Evolutionary conservation across 30 jellyfish, hydroid and myxozoan species (phyloP).

Genomic region (Nemopilema nomurai): DNA sequence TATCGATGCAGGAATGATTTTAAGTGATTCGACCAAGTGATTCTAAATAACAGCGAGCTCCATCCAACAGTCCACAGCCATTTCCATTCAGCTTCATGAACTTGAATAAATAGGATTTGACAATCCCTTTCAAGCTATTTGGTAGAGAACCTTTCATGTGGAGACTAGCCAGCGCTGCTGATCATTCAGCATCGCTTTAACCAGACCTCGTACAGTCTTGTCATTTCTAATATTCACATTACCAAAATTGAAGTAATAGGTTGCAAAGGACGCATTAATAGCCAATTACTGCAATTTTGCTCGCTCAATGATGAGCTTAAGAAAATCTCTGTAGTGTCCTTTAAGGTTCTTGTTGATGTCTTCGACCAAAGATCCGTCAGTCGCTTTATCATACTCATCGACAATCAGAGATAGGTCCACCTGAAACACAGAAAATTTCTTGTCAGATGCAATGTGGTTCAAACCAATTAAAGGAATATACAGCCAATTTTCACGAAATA

Average conservation of each 20-base stretch:
- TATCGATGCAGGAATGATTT: not conserved
- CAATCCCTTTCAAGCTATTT: too few species aligned
- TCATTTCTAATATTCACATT: not conserved
- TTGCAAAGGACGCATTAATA: too few species aligned
- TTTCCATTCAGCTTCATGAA: too few species aligned
- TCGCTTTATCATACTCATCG: slow-evolving; percentile 4
- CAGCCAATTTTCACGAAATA: too few species aligned
- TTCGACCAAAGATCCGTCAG: not conserved
- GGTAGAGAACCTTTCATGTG: too few species aligned
- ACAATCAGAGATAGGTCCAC: not conserved
- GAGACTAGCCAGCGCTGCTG: too few species aligned
- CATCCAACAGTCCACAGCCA: too few species aligned
- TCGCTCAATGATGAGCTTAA: slow-evolving; percentile 10
- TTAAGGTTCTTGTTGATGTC: not conserved
- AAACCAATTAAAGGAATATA: not conserved
- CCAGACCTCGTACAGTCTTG: not conserved
- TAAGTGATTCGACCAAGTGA: too few species aligned
- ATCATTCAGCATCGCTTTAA: not conserved
- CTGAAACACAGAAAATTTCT: not conserved
- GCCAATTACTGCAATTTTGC: not conserved
- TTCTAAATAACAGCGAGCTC: too few species aligned
- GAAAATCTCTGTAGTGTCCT: slow-evolving; percentile 12
- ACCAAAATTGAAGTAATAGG: too few species aligned
- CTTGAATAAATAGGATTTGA: too few species aligned
- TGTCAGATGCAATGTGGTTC: not conserved